Base-by-base conservation (phyloP, 2,797 vertebrate genomes). In the Xenentodon cancila region DNA sequence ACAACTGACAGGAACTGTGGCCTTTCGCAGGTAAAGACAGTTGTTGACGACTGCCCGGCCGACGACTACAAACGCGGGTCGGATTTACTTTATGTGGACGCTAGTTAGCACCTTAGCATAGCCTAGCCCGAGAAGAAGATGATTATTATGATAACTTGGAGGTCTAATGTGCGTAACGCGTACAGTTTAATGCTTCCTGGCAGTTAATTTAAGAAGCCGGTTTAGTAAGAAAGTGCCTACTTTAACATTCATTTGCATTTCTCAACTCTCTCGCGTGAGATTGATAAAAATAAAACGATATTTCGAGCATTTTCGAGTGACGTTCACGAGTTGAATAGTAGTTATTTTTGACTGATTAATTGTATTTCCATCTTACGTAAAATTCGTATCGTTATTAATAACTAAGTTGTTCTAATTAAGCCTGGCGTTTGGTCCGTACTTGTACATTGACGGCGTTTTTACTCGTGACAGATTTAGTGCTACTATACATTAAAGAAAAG, bases 21-120 rank as follows among this genome's bases (percentile, higher is more conserved):
- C 60, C 49, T n/a, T 64, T 69, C 34, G 60, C 68, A 89, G 85
- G 86, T 90, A 83, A 82, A 60, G 0, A 2, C 9, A 19, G 0
- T 3, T 37, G 9, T 21, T 56, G 7, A 45, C 5, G 6, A 18
- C 3, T 22, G 18, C 12, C 0, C 17, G 0, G 15, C 2, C 9
- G 17, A 55, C 53, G 51, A 48, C 32, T 22, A 40, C 32, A 62
- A 52, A 21, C 37, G 13, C 49, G 27, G 22, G 59, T 11, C n/a
- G 32, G 22, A 27, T 5, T 48, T 25, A 19, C 30, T 49, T 15
- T 25, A 68, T 47, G 34, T 49, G 15, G 19, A 58, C 15, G 59
- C 32, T 47, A 70, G 45, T 55, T 84, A 88, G 83, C 84, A 43
- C 2, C n/a, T n/a, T 82, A 75, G 81, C 69, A 1, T 80, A 81